A percentile compares a stretch with the other conserved stretches of the same genome.
These are phyloP conservation scores for Paragorgia papillata DNA, from an alignment of 92 coral and sea anemone species.

Conservation along the genomic window DNA sequence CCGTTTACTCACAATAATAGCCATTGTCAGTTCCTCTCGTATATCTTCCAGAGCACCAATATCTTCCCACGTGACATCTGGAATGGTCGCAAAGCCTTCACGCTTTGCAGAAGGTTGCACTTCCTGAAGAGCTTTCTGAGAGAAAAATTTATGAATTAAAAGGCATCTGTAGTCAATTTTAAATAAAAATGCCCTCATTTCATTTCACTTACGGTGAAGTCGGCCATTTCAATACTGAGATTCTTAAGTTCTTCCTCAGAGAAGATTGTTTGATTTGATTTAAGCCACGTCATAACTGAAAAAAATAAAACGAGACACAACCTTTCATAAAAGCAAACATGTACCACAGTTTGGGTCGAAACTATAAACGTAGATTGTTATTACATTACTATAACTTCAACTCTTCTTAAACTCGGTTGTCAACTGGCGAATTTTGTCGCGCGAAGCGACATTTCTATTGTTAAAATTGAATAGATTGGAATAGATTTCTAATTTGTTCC, in stretches of 20 bases:
- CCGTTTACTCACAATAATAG: slow-evolving; percentile 71
- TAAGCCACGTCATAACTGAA: slow-evolving; percentile 81
- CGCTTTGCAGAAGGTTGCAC: slow-evolving; percentile 98
- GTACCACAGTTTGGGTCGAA: no score
- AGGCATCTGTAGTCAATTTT: no score
- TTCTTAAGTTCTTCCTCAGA: slow-evolving; percentile 68
- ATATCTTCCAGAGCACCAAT: slow-evolving; percentile 90
- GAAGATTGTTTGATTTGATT: slow-evolving; percentile 66
- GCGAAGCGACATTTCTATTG: no score
- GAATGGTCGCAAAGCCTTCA: slow-evolving; percentile 97
- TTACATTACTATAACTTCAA: no score
- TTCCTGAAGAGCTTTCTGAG: slow-evolving; percentile 71
- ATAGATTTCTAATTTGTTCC: no score
- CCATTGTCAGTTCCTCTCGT: slow-evolving; percentile 90
- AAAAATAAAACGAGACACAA: neutral
- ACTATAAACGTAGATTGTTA: no score
- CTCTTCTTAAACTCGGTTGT: no score
- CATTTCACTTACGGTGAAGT: slow-evolving; percentile 63
- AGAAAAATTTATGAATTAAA: neutral
- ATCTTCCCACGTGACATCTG: slow-evolving; percentile 95
- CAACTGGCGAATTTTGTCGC: no score
- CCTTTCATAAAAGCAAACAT: no score
- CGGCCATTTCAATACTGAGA: slow-evolving; percentile 66
- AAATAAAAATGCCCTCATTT: neutral
- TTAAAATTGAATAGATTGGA: no score